Evolutionary conservation across 30 jellyfish, hydroid and myxozoan species (phyloP), one percentile per base, ranked within the genome.

Genomic region (Clytia hemisphaerica): DNA sequence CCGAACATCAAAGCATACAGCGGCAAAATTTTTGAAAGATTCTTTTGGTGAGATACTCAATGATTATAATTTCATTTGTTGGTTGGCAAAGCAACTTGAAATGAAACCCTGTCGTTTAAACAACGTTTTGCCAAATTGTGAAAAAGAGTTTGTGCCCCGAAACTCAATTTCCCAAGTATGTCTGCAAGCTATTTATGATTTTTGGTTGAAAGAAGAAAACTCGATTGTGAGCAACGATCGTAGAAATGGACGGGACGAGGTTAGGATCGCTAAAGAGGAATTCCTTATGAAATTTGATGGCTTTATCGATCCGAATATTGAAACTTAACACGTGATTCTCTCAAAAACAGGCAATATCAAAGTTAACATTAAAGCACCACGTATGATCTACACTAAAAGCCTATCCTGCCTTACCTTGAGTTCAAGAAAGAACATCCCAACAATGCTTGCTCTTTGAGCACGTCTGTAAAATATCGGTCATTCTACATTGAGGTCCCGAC

Each of bases 231-330:
- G 31, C 10, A 51, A 51, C 28, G 66, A 51, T 51, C 66, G 66
- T 12, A 51, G 66, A 51, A 51, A 51, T 31, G 66, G 66, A 31
- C 66, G 1, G n/a, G n/a, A n/a, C n/a, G n/a, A n/a, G n/a, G n/a
- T n/a, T n/a, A n/a, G n/a, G n/a, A n/a, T n/a, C n/a, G n/a, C n/a
- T n/a, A n/a, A n/a, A n/a, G n/a, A n/a, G n/a, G n/a, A n/a, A n/a
- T n/a, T n/a, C n/a, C n/a, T n/a, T n/a, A n/a, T n/a, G n/a, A n/a
- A n/a, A n/a, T n/a, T n/a, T n/a, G n/a, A n/a, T n/a, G n/a, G n/a
- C n/a, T n/a, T n/a, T n/a, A n/a, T 7, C 14, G 53, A 40, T 40
- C 53, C 53, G 16, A 10, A 40, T 40, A 40, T 40, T 16, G 53
- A 40, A n/a, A n/a, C 10, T 7, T 10, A 40, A n/a, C 10, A 40